Evolutionary conservation across 2,888 invertebrate genomes (phyloP).

Genomic region (Macrophya alboannulata): DNA sequence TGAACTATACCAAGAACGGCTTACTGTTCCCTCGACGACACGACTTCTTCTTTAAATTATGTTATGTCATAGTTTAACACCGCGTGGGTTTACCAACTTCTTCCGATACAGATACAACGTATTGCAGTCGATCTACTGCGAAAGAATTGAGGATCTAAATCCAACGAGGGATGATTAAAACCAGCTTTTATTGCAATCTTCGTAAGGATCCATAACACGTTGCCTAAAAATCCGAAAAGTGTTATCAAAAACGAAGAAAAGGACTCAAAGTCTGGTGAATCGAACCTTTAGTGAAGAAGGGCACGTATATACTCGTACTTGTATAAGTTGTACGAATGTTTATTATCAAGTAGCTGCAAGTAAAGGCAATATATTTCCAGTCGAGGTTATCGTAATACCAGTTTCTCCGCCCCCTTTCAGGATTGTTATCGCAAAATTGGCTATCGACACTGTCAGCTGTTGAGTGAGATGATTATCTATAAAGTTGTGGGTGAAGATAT

Average conservation of each 20-base stretch:
- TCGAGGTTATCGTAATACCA: conserved; percentile 17
- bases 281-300: neutral
- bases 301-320: neutral
- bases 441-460: conserved; percentile 48
- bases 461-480: conserved; percentile 34
- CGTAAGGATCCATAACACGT: too few relatives aligned
- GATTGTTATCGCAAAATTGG: conserved; percentile 47
- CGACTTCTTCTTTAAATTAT: conserved; percentile 51
- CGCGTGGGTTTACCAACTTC: neutral
- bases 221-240: too few relatives aligned
- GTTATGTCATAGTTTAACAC: conserved; percentile 20
- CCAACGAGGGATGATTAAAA: too few relatives aligned
- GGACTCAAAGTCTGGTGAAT: neutral
- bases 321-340: conserved; percentile 5
- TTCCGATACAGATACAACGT: neutral
- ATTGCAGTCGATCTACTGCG: neutral
- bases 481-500: conserved; percentile 41
- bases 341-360: conserved; percentile 22
- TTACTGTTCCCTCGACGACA: conserved; percentile 58
- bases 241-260: too few relatives aligned
- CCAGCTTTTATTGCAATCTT: too few relatives aligned
- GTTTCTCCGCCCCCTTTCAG: conserved; percentile 22
- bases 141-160: neutral
- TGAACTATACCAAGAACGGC: conserved; percentile 47
- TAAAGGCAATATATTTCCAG: conserved; percentile 8